Percentiles rank a stretch among this genome's conserved stretches.
These are phyloP conservation scores for Cheilosia vernalis DNA, from an alignment of 2,888 invertebrate species.

Conservation along the genomic window DNA sequence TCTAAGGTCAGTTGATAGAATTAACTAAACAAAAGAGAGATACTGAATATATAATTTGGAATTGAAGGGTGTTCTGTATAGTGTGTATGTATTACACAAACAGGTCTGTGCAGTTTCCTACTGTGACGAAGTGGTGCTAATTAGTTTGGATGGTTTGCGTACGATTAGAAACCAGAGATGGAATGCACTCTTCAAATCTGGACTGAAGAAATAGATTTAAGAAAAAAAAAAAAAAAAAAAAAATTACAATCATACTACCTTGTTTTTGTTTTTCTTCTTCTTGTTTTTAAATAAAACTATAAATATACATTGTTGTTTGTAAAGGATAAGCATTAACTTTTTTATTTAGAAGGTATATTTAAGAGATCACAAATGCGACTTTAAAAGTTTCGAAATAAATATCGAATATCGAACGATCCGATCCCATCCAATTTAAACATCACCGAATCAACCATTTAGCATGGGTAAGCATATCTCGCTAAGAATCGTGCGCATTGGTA, in stretches of 20 bases:
- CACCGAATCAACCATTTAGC: too few relatives aligned
- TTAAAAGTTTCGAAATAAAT: too few relatives aligned
- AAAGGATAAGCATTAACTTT: background rate
- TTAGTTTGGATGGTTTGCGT: constrained; percentile 1
- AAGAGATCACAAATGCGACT: too few relatives aligned
- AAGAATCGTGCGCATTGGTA: too few relatives aligned
- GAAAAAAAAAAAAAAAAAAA: background rate
- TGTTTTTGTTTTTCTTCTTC: constrained; percentile 4
- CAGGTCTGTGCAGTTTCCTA: background rate
- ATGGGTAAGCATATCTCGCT: too few relatives aligned
- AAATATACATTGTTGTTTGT: constrained; percentile 22
- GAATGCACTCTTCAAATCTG: constrained; percentile 41
- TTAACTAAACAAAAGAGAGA: constrained; percentile 18
- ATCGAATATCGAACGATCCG: too few relatives aligned
- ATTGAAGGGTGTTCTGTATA: constrained; percentile 30
- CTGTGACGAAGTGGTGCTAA: constrained; percentile 37
- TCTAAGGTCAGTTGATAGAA: constrained; percentile 1
- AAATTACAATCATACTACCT: constrained; percentile 17
- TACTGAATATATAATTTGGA: constrained; percentile 37
- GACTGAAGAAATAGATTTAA: constrained; percentile 56
- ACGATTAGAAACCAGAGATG: background rate
- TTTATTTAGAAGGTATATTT: background rate
- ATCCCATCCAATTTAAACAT: too few relatives aligned
- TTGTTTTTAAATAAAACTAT: constrained; percentile 27
- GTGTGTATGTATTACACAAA: background rate